A percentile compares a stretch with the other conserved stretches of the same genome.
phyloP scores from a whole-genome alignment of 2,797 vertebrate species.

The Vultur gryphus region DNA sequence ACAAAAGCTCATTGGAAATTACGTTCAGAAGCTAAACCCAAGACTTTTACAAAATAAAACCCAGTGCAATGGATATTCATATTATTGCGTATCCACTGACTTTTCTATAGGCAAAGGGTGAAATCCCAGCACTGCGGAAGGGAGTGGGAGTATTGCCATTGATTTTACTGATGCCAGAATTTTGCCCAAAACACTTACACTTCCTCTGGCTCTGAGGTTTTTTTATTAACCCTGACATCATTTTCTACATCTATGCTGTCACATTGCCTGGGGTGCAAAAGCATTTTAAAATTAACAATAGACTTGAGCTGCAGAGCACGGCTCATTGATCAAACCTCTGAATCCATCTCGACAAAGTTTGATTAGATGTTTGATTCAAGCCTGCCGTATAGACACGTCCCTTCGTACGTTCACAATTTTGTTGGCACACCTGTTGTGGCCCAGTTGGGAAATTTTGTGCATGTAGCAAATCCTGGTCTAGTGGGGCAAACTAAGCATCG shows the following conservation, averaged over 20 bases:
- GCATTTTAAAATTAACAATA: not conserved
- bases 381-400: not conserved
- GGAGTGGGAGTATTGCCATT: not conserved
- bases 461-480: not conserved
- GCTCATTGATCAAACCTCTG: not conserved
- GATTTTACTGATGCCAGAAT: not conserved
- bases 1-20: constrained; percentile 17
- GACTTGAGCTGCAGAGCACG: not conserved
- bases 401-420: not conserved
- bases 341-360: not conserved
- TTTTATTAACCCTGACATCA: not conserved
- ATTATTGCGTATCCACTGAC: fast-evolving
- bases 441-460: not conserved
- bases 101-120: not conserved
- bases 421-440: constrained; percentile 33
- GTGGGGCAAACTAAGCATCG: not conserved
- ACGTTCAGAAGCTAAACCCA: not conserved
- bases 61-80: not conserved
- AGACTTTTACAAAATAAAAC: not conserved
- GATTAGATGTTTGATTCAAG: not conserved
- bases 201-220: not conserved
- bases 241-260: not conserved
- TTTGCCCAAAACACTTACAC: not conserved
- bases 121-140: not conserved
- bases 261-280: not conserved